phyloP scores from a whole-genome alignment of 2,113 vertebrate genomes.

The Passerina amoena region DNA sequence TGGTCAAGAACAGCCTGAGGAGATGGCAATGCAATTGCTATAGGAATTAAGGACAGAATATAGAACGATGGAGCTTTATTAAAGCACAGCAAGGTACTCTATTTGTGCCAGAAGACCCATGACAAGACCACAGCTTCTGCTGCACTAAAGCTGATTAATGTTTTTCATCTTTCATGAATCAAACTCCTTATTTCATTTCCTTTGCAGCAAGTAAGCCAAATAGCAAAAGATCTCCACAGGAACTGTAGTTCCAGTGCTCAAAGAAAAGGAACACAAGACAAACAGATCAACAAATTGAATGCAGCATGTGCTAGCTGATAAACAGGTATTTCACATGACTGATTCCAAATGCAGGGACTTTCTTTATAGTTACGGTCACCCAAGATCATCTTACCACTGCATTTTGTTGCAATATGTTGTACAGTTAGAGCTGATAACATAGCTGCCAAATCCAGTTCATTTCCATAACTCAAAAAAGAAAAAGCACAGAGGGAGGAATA shows the following conservation, averaged over 20 bases:
- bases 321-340: background rate
- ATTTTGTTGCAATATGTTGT: background rate
- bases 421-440: background rate
- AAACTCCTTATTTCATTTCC: conserved; percentile 65
- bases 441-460: background rate
- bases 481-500: background rate
- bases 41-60: background rate
- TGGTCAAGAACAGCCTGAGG: background rate
- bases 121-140: conserved; percentile 63
- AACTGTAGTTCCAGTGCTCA: conserved; percentile 25
- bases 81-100: background rate
- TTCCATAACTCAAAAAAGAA: background rate
- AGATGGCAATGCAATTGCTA: background rate
- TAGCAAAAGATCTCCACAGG: conserved; percentile 24
- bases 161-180: conserved; percentile 65
- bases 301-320: background rate
- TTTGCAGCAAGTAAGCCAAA: conserved; percentile 38
- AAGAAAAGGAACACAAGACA: conserved; percentile 4
- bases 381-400: background rate
- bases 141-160: conserved; percentile 56
- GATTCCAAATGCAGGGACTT: background rate
- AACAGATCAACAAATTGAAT: background rate
- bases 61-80: background rate
- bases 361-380: background rate
- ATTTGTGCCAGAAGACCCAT: conserved; percentile 9